Base-by-base conservation (phyloP, 2,113 vertebrate genomes). In the Eulacestoma nigropectus region DNA sequence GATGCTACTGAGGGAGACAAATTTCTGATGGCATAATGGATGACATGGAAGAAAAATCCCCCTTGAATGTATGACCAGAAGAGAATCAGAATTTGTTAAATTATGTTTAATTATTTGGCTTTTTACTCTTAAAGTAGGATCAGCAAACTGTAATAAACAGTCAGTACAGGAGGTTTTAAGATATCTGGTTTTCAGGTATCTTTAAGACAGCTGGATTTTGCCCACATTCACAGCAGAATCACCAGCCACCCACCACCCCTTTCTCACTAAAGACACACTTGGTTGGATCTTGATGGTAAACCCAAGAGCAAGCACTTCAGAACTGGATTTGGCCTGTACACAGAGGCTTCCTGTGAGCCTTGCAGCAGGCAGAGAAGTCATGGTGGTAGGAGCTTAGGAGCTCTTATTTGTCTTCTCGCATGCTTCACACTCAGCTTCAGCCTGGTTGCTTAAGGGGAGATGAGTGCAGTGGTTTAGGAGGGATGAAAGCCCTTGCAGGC, bases 341-440 rank as follows among this genome's bases (percentile, higher is more conserved):
- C 12, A 39, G 33, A 39, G 6, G 6, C 37, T 84, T 44, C 18
- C 35, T 35, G 16, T 35, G 50, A 90, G 33, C 69, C 74, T 84
- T 6, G 4, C 25, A 39, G 78, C 55, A 30, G 8, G 32, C 33
- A 46, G 21, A 17, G 25, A 17, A 46, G 13, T 62, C 25, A 26
- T 2, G 1, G 46, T 39, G 55, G 35, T 1, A 55, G 57, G 26
- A 68, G 8, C 18, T 55, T 4, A 59, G 72, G 53, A 44, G 15
- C 27, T 50, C 8, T 1, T 42, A 37, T 26, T 75, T 1, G 0
- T 23, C 7, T 1, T 70, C 41, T 32, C 41, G 10, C 0, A 0
- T 30, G 70, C 52, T 59, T 67, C 42, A 8, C 27, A 2, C 50
- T 53, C n/a, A 1, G 3, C 42, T 74, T 76, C 37, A 78, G n/a